A percentile compares a stretch with the other conserved stretches of the same genome.
phyloP scores from a whole-genome alignment of 2,888 invertebrate species.

The Agrochola circellaris region DNA sequence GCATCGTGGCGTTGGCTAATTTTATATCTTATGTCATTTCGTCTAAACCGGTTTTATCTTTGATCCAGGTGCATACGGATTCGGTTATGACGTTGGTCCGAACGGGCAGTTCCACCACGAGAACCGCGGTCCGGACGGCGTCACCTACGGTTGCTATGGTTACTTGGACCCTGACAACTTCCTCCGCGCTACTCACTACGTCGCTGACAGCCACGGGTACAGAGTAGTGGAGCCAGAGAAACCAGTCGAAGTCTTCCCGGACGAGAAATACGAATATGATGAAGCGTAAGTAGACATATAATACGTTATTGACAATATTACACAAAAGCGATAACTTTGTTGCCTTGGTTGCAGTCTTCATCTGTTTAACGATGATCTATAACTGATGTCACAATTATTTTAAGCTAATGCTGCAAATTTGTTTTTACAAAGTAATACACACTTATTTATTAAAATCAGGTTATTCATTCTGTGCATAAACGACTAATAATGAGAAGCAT shows the following conservation, averaged over 20 bases:
- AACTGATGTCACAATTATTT: constrained; percentile 25
- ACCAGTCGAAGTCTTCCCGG: constrained; percentile 92
- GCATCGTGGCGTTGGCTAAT: constrained; percentile 24
- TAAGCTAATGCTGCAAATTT: background rate
- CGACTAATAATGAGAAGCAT: background rate
- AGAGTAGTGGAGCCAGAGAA: constrained; percentile 93
- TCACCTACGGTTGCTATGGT: constrained; percentile 95
- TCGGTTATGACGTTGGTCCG: constrained; percentile 94
- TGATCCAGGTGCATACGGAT: constrained; percentile 92
- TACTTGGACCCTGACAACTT: constrained; percentile 93
- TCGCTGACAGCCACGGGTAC: constrained; percentile 95
- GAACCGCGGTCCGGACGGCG: constrained; percentile 93
- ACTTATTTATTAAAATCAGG: background rate
- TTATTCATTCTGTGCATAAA: background rate
- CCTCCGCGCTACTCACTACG: constrained; percentile 93
- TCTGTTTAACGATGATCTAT: constrained; percentile 16
- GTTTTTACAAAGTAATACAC: background rate
- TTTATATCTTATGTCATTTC: constrained; percentile 39
- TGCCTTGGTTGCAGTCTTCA: background rate
- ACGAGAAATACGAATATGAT: constrained; percentile 85
- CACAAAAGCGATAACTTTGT: constrained; percentile 5
- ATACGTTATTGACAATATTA: background rate
- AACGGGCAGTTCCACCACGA: constrained; percentile 95
- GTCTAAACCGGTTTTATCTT: constrained; percentile 41
- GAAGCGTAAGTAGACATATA: constrained; percentile 79